Evolutionary conservation across 2,888 invertebrate species (phyloP).

Genomic region (Heliconius ismenius): DNA sequence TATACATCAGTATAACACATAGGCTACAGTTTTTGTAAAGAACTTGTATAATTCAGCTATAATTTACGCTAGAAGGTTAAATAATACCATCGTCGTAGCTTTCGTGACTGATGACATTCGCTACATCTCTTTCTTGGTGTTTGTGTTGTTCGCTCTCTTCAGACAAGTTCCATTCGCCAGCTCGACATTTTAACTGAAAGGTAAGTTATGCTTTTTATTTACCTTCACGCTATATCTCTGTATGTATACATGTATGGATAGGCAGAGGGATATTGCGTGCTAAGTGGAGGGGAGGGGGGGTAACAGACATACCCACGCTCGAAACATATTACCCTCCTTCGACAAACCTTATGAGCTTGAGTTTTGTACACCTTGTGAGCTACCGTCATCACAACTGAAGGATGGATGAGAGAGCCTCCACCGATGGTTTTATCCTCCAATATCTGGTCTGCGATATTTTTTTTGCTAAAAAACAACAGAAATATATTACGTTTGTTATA

Average conservation of each 20-base stretch:
- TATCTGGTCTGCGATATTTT: background rate
- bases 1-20: too few relatives aligned
- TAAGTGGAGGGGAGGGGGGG: too few relatives aligned
- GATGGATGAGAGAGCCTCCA: constrained; percentile 45
- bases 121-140: constrained; percentile 86
- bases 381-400: constrained; percentile 44
- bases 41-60: too few relatives aligned
- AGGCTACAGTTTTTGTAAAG: too few relatives aligned
- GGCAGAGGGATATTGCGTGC: too few relatives aligned
- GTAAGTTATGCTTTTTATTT: background rate
- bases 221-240: too few relatives aligned
- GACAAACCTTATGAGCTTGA: background rate
- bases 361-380: constrained; percentile 39
- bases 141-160: constrained; percentile 85
- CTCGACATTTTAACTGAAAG: constrained; percentile 75
- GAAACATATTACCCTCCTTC: too few relatives aligned
- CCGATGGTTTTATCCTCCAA: constrained; percentile 33
- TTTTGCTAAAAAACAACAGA: constrained; percentile 14
- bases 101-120: constrained; percentile 81
- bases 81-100: constrained; percentile 79
- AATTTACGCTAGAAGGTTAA: too few relatives aligned
- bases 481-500: too few relatives aligned
- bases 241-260: too few relatives aligned
- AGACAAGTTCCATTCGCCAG: constrained; percentile 92
- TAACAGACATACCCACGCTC: too few relatives aligned